These are phyloP conservation scores for Halocynthia aurantium DNA, from an alignment of 23 tunicate species.

Conservation along the genomic window DNA sequence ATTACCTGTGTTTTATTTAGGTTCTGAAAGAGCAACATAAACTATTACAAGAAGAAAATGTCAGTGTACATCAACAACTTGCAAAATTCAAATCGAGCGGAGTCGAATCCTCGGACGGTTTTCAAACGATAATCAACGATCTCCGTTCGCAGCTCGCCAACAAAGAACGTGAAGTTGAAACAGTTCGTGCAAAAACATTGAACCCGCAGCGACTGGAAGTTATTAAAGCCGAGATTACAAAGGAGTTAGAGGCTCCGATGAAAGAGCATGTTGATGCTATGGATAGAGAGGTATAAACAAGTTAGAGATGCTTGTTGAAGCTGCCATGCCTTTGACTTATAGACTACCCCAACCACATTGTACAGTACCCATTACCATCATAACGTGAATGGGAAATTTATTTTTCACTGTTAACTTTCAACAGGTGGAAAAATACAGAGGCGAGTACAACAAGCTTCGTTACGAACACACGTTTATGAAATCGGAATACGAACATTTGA, in stretches of 20 bases:
- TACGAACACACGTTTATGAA: conserved; percentile 77
- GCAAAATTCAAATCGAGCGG: conserved; percentile 29
- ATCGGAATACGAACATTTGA: conserved; percentile 75
- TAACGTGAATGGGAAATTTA: too few species aligned
- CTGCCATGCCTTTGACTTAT: not conserved
- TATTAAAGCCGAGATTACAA: conserved; percentile 79
- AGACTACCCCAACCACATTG: too few species aligned
- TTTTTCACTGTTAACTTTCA: not conserved
- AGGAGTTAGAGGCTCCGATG: conserved; percentile 84
- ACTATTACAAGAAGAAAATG: conserved; percentile 54
- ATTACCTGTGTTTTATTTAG: not conserved
- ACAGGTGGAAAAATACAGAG: conserved; percentile 91
- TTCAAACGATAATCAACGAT: conserved; percentile 37
- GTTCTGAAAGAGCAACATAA: conserved; percentile 27
- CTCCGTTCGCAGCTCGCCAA: conserved; percentile 32
- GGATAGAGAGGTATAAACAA: conserved; percentile 51
- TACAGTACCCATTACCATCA: too few species aligned
- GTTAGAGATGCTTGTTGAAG: not conserved
- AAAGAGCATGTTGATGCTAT: conserved; percentile 80
- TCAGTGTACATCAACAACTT: conserved; percentile 42
- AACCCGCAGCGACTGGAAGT: conserved; percentile 80
- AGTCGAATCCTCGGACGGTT: conserved; percentile 47
- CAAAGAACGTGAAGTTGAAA: conserved; percentile 50
- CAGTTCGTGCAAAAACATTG: conserved; percentile 45
- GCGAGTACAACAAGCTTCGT: conserved; percentile 78